Percentiles rank a stretch among this genome's conserved stretches.
Evolutionary conservation across 1,140 invertebrate genomes (phyloP).

Genomic region (Brachionus calyciflorus): DNA sequence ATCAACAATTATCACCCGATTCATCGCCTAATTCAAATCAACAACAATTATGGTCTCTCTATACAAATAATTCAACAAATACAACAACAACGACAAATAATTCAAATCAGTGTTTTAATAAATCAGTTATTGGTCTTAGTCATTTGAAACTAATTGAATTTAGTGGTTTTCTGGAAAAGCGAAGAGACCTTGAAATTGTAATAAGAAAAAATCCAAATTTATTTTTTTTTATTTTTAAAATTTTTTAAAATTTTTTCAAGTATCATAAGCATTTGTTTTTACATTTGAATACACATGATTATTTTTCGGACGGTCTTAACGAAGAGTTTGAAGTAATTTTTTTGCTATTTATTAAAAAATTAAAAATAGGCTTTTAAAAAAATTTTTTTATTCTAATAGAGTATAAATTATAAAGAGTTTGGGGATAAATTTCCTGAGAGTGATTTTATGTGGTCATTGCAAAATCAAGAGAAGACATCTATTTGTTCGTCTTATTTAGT

Average conservation of each 20-base stretch:
- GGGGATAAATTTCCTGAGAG: conserved; percentile 44
- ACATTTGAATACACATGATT: conserved; percentile 35
- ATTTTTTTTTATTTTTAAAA: background rate
- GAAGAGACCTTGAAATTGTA: conserved; percentile 34
- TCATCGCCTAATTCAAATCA: conserved; percentile 27
- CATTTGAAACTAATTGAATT: conserved; percentile 35
- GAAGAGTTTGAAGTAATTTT: conserved; percentile 34
- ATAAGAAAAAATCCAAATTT: background rate
- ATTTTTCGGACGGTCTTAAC: background rate
- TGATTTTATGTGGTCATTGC: conserved; percentile 11
- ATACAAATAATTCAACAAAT: background rate
- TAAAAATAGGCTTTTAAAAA: background rate
- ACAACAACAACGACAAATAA: background rate
- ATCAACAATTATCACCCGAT: conserved; percentile 15
- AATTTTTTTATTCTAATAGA: background rate
- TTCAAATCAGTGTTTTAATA: background rate
- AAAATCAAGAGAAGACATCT: conserved; percentile 15
- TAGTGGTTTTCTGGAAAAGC: conserved; percentile 24
- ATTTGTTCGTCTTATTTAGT: conserved; percentile 67
- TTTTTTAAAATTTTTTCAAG: background rate
- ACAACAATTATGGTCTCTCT: conserved; percentile 21
- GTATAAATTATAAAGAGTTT: conserved; percentile 43
- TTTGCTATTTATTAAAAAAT: background rate
- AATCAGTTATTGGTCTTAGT: conserved; percentile 28
- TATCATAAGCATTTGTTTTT: conserved; percentile 44